phyloP scores from a whole-genome alignment of 1,140 invertebrate species.

The Drosophila persimilis region DNA sequence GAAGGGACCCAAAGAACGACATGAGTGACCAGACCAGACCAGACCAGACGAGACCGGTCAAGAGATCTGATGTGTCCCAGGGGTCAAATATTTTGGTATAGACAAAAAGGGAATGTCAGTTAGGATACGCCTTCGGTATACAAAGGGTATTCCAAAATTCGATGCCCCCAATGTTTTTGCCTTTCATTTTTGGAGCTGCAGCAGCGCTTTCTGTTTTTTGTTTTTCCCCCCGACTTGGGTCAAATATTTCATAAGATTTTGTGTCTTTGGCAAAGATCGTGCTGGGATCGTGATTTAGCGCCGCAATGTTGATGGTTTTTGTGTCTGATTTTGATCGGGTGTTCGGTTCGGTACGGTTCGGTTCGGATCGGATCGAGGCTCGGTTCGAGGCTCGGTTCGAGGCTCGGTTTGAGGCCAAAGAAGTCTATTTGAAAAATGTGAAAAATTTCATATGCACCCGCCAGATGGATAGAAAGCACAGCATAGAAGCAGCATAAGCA shows the following conservation, averaged over 20 bases:
- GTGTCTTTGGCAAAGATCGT: conserved; percentile 62
- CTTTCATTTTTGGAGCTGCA: conserved; percentile 15
- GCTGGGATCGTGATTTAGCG: conserved; percentile 77
- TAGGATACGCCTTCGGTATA: no score
- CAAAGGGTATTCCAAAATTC: conserved; percentile 6
- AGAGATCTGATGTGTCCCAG: conserved; percentile 47
- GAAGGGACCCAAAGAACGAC: conserved; percentile 25
- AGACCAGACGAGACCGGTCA: no score
- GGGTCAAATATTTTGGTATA: conserved; percentile 56
- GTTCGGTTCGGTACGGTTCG: conserved; percentile 31
- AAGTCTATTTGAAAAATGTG: conserved; percentile 75
- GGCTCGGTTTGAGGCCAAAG: conserved; percentile 38
- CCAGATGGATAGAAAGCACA: conserved; percentile 25
- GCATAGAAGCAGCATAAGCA: background rate
- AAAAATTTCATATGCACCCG: conserved; percentile 72
- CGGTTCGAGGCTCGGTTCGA: conserved; percentile 16
- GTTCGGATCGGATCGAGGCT: no score
- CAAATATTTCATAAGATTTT: conserved; percentile 77
- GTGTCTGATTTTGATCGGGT: conserved; percentile 45
- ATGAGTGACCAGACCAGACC: conserved; percentile 3
- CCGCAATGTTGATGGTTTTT: conserved; percentile 57
- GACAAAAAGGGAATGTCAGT: background rate
- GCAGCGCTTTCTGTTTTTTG: conserved; percentile 12
- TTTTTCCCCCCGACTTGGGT: conserved; percentile 36
- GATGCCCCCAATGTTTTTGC: background rate